Conservation (phyloP, 2,113 vertebrate genomes). For the Ictalurus furcatus region DNA sequence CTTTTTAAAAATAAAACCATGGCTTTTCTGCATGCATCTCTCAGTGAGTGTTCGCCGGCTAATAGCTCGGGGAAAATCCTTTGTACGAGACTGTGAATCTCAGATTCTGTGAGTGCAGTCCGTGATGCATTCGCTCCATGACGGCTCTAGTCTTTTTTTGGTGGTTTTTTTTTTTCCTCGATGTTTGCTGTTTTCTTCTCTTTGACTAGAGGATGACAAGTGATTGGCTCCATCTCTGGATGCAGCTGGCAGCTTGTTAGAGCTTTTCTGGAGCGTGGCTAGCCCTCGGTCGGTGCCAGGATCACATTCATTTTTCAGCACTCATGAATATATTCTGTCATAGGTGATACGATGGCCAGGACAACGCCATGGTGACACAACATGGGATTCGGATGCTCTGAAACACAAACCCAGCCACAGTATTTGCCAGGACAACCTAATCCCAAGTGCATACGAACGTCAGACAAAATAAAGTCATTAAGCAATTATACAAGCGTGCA, state of each 20-base stretch:
- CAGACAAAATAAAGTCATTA: background rate
- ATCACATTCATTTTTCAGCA: constrained; percentile 21
- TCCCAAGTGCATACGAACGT: background rate
- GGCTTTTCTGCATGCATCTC: constrained; percentile 7
- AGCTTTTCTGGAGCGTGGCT: background rate
- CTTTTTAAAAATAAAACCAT: constrained; percentile 28
- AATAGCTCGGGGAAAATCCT: constrained; percentile 30
- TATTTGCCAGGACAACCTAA: background rate
- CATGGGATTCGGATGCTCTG: background rate
- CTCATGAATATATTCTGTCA: constrained; percentile 22
- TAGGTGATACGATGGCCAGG: background rate
- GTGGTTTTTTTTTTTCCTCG: too few species aligned
- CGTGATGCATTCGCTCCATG: background rate
- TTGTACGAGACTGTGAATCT: background rate
- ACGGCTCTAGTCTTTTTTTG: background rate
- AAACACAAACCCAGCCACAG: background rate
- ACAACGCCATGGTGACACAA: background rate
- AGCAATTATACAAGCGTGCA: background rate
- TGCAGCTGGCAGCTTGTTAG: constrained; percentile 33
- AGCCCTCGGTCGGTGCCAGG: background rate
- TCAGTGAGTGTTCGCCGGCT: background rate
- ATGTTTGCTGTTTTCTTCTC: constrained; percentile 23
- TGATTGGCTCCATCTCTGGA: background rate
- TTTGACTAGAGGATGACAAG: background rate
- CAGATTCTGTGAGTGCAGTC: background rate